Base-by-base conservation (phyloP, 37 sponge, comb jelly and placozoan genomes). In the Chondrilla cf. caribensis region DNA sequence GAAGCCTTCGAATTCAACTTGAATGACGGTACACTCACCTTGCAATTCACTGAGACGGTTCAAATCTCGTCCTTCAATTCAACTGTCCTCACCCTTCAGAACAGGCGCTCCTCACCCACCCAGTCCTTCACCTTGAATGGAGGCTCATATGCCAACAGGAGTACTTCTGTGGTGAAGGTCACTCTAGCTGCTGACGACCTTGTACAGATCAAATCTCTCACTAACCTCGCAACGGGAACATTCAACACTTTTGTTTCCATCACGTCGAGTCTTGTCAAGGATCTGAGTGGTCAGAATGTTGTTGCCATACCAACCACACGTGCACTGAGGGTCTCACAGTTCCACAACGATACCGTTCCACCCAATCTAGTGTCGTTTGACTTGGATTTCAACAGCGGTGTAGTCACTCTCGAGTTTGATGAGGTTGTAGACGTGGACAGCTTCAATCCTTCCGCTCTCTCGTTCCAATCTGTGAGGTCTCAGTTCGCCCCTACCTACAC, bases 21-120 rank as follows among this genome's bases (percentile, higher is more conserved):
- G 7, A 86, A 89, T 51, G 38, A 38, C 14, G 70, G 65, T 2
- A 57, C 57, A 0, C 79, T 92, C 0, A 59, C 80, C 18, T 87
- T 92, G 37, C 84, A 51, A 25, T 92, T 92, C 84, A 88, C 93
- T 31, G 89, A 92, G 37, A 88, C 93, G 0, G 31, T 92, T 26
- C 51, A 83, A 17, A 77, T 84, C 26, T 29, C 37, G 2, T 83
- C 83, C 47, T 79, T 92, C 25, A 80, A 78, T 38, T 4, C 64
- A 2, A 80, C 93, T 68, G 83, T 25, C 3, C 25, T 92, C 28
- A 86, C 87, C 6, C 83, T 92, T 0, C 93, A 92, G 58, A 92
- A 92, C 65, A 31, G 78, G 9, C 38, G 42, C 32, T 18, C 7
- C 38, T 68, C 78, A 2, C 76, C 76, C 17, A 86, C 84, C 39